Evolutionary conservation across 2,113 vertebrate genomes (phyloP).

Genomic region (Rhizomys pruinosus): DNA sequence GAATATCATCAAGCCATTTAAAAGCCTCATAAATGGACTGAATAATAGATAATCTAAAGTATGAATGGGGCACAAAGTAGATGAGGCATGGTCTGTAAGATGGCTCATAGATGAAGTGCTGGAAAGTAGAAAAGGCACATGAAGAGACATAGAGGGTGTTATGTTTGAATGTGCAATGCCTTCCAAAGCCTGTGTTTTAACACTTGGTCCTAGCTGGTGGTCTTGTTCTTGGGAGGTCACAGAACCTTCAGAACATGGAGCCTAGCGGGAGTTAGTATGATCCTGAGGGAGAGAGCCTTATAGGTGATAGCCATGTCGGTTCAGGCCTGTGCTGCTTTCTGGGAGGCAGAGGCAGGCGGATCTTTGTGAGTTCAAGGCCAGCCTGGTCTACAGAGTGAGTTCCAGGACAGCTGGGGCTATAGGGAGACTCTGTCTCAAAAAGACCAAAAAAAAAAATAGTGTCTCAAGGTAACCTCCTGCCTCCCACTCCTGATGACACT

Average conservation of each 20-base stretch:
- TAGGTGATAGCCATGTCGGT: too few species aligned
- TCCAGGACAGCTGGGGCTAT: too few species aligned
- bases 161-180: too few species aligned
- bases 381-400: too few species aligned
- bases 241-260: background rate
- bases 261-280: background rate
- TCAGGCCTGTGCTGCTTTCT: background rate
- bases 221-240: background rate
- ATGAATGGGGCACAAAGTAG: background rate
- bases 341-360: too few species aligned
- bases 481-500: too few species aligned
- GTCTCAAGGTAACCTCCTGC: too few species aligned
- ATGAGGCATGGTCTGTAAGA: background rate
- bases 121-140: background rate
- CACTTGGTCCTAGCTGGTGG: background rate
- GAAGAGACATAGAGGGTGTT: background rate
- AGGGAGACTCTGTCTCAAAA: too few species aligned
- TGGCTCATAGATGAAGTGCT: background rate
- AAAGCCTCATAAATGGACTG: background rate
- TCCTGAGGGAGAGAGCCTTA: too few species aligned
- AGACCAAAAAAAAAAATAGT: too few species aligned
- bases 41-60: background rate
- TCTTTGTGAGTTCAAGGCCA: too few species aligned
- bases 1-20: background rate
- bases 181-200: too few species aligned